Percentiles rank a stretch among this genome's conserved stretches.
Evolutionary conservation across 2,888 invertebrate species (phyloP).

Genomic region (Argyresthia goedartella): DNA sequence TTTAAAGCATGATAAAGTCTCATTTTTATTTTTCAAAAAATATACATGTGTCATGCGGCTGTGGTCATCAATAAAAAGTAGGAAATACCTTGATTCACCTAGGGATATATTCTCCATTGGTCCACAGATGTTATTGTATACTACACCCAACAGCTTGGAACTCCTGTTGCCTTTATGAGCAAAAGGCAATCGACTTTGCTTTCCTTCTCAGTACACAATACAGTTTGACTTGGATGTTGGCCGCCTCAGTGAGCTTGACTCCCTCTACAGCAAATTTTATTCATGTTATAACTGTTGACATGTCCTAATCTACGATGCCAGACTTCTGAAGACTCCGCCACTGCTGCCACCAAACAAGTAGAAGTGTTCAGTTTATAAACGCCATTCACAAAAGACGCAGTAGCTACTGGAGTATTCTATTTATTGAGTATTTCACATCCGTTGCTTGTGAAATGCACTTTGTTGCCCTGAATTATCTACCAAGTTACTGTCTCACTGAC

Average conservation of each 20-base stretch:
- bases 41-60: slow-evolving; percentile 6
- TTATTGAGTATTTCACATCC: slow-evolving; percentile 7
- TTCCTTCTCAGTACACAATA: slow-evolving; percentile 11
- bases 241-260: not conserved
- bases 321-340: not conserved
- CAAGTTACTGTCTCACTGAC: slow-evolving; percentile 9
- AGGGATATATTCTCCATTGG: slow-evolving; percentile 7
- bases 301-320: slow-evolving; percentile 2
- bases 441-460: slow-evolving; percentile 3
- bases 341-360: not conserved
- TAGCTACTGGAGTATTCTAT: slow-evolving; percentile 5
- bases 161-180: not conserved
- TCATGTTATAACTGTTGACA: not conserved
- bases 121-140: slow-evolving; percentile 9
- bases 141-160: not conserved
- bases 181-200: slow-evolving; percentile 4
- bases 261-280: slow-evolving; percentile 5
- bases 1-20: slow-evolving; percentile 8
- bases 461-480: slow-evolving; percentile 8
- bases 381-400: slow-evolving; percentile 2
- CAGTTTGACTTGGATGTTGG: slow-evolving; percentile 8
- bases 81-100: not conserved
- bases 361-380: slow-evolving; percentile 4
- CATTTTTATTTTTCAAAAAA: slow-evolving; percentile 4
- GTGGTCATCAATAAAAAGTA: slow-evolving; percentile 1